These are phyloP conservation scores for Tricholaema leucomelas DNA, from an alignment of 2,113 vertebrate species.

Conservation along the genomic window DNA sequence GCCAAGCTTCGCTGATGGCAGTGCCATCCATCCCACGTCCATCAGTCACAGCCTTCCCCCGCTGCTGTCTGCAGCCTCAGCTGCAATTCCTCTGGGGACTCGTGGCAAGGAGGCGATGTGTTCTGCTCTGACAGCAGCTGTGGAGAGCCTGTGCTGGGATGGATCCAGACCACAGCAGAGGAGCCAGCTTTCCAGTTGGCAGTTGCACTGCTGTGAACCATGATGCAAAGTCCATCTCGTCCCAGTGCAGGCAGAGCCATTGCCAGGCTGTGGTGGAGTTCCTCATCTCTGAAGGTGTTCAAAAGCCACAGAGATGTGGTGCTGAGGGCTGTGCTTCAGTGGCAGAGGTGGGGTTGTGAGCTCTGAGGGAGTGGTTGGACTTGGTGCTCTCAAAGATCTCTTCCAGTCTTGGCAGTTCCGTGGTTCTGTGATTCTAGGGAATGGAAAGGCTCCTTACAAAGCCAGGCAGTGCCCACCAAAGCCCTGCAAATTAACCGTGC, in stretches of 20 bases:
- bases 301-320: too few species aligned
- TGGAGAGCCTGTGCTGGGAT: fast-evolving
- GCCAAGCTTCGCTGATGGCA: background rate
- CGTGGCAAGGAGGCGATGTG: background rate
- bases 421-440: too few species aligned
- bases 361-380: too few species aligned
- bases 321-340: too few species aligned
- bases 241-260: fast-evolving
- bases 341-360: too few species aligned
- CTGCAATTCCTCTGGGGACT: background rate
- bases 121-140: background rate
- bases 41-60: background rate
- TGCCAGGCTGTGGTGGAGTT: background rate
- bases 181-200: background rate
- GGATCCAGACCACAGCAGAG: fast-evolving
- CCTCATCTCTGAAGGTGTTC: too few species aligned
- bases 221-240: background rate
- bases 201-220: background rate
- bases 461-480: background rate
- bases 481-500: fast-evolving
- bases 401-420: too few species aligned
- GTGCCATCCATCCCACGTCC: background rate
- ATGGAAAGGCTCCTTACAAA: too few species aligned
- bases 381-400: too few species aligned
- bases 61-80: background rate